phyloP scores from a whole-genome alignment of 2,113 vertebrate genomes.

The Oryctolagus cuniculus region DNA sequence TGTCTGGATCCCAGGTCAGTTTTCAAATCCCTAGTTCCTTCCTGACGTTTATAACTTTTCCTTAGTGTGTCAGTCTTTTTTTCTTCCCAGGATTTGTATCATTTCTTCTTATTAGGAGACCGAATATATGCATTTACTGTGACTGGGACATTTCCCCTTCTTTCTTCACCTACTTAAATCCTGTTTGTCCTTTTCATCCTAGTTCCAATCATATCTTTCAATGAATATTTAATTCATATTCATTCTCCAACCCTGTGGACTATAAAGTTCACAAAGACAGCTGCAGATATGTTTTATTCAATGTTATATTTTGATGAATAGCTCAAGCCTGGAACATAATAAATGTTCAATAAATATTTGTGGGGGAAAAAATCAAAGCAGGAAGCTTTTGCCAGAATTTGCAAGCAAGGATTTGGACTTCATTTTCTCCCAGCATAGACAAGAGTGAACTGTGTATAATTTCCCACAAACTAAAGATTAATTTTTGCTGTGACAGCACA shows the following conservation, averaged over 20 bases:
- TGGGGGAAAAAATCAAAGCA: not conserved
- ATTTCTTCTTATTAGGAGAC: not conserved
- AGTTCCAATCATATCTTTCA: not conserved
- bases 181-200: not conserved
- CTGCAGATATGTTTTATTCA: not conserved
- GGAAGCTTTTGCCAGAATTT: constrained; percentile 51
- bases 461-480: constrained; percentile 78
- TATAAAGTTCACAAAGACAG: not conserved
- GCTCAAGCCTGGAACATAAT: not conserved
- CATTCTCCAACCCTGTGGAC: not conserved
- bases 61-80: not conserved
- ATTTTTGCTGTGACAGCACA: constrained; percentile 76
- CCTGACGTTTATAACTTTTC: not conserved
- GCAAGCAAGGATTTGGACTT: constrained; percentile 52
- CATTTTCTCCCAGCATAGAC: constrained; percentile 49
- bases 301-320: not conserved
- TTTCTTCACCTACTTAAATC: not conserved
- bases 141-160: not conserved
- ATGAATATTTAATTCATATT: not conserved
- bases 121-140: not conserved
- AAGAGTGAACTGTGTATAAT: constrained; percentile 62
- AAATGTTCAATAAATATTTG: constrained; percentile 61
- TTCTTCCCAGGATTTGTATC: not conserved
- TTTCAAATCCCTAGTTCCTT: not conserved
- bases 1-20: not conserved